Percentiles rank a stretch among this genome's conserved stretches.
These are phyloP conservation scores for Pomatorhinus ruficollis DNA, from an alignment of 2,113 vertebrate genomes.

Conservation along the genomic window DNA sequence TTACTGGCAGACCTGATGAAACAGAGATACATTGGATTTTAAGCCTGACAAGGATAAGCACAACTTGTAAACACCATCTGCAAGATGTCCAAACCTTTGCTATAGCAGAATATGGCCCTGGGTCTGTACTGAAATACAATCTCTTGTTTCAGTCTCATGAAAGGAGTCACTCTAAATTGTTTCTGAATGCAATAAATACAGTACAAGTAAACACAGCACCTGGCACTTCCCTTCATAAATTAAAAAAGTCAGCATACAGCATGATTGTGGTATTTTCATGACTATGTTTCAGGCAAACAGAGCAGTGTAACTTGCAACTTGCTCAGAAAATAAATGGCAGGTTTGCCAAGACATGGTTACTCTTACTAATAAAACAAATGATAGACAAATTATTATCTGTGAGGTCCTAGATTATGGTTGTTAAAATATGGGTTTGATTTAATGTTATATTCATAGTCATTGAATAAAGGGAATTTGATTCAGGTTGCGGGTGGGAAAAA, in stretches of 20 bases:
- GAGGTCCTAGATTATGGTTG: neutral
- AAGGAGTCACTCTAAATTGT: neutral
- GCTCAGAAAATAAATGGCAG: neutral
- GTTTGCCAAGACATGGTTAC: neutral
- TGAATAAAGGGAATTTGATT: neutral
- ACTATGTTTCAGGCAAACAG: neutral
- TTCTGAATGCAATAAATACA: neutral
- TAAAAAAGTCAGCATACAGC: neutral
- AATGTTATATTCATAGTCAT: neutral
- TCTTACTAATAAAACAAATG: neutral
- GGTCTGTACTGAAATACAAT: neutral
- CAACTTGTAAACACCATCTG: constrained; percentile 33
- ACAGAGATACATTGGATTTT: neutral
- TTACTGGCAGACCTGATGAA: neutral
- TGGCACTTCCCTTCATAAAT: neutral
- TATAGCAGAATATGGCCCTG: neutral
- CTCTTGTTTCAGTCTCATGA: neutral
- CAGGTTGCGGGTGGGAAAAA: neutral
- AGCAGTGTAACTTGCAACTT: neutral
- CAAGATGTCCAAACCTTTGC: neutral
- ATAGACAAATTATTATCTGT: neutral
- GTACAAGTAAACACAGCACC: neutral
- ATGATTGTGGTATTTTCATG: neutral
- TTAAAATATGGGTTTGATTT: neutral
- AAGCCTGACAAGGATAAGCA: neutral